Evolutionary conservation across 2,113 vertebrate genomes (phyloP).

Genomic region (Fregata magnificens): DNA sequence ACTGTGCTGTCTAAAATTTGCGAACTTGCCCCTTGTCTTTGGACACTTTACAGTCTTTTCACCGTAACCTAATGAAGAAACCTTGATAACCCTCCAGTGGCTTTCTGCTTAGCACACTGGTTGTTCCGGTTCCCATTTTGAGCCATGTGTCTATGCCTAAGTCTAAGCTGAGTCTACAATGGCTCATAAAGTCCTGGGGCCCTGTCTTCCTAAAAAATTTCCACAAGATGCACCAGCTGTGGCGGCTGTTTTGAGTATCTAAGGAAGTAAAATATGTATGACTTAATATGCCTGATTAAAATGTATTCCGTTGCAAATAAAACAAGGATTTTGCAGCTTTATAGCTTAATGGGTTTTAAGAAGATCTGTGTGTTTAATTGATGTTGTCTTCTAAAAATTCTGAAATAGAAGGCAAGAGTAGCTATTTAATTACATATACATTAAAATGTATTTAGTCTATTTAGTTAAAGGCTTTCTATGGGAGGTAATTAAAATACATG

Average conservation of each 20-base stretch:
- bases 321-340: constrained; percentile 5
- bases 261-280: background rate
- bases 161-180: background rate
- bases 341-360: background rate
- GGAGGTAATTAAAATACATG: background rate
- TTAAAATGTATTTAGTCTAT: constrained; percentile 10
- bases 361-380: constrained; percentile 11
- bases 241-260: background rate
- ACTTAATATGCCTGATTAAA: constrained; percentile 18
- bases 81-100: background rate
- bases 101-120: background rate
- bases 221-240: background rate
- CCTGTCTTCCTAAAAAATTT: background rate
- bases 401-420: background rate
- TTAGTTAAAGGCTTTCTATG: background rate
- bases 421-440: background rate
- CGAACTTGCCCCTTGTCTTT: background rate
- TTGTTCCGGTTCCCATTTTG: background rate
- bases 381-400: constrained; percentile 20
- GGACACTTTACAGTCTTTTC: background rate
- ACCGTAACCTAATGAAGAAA: background rate
- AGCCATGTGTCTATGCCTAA: background rate
- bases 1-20: background rate
- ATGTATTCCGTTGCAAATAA: background rate
- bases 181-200: background rate